Base-by-base conservation (phyloP, 2,888 invertebrate genomes). In the Oeneis ivallda region DNA sequence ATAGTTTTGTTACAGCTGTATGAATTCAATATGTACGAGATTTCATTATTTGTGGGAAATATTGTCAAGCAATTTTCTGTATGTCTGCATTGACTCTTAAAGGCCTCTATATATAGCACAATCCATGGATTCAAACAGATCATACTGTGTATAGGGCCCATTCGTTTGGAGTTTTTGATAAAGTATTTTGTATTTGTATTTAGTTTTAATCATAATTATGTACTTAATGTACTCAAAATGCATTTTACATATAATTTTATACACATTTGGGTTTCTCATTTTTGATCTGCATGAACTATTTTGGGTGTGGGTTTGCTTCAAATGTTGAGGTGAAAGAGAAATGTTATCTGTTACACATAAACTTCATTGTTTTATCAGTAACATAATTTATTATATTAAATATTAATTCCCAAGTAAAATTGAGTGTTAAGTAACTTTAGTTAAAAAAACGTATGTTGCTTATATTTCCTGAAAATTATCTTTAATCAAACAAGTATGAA, bases 281-380 rank as follows among this genome's bases (percentile, higher is more conserved):
- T 26, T 65, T 17, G 6, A 52, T n/a, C 37, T 64, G 64, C 65
- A 65, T 65, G 65, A 57, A 56, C 54, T 26, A 57, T 43, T 62
- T 57, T 15, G 19, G 54, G 39, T 26, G 10, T 58, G 13, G 15
- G 9, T 26, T 60, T 19, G n/a, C 15, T 54, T 17, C 19, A 34
- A 15, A 32, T 11, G 6, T 3, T 4, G 19, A 17, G 13, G 26
- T n/a, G 1, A 26, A 11, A n/a, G 17, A 50, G 7, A 52, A 34
- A 37, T 26, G 2, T 4, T 45, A 15, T 15, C 47, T 47, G 47
- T 47, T 7, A 45, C 15, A 45, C 6, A 45, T n/a, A 45, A 2
- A 17, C 15, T 37, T 7, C 7, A 37, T 26, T 1, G 26, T 26
- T 26, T 26, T 2, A 26, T 26, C 26, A 26, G 26, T 26, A 26